phyloP scores from a whole-genome alignment of 1,140 invertebrate genomes.

The Riptortus pedestris region DNA sequence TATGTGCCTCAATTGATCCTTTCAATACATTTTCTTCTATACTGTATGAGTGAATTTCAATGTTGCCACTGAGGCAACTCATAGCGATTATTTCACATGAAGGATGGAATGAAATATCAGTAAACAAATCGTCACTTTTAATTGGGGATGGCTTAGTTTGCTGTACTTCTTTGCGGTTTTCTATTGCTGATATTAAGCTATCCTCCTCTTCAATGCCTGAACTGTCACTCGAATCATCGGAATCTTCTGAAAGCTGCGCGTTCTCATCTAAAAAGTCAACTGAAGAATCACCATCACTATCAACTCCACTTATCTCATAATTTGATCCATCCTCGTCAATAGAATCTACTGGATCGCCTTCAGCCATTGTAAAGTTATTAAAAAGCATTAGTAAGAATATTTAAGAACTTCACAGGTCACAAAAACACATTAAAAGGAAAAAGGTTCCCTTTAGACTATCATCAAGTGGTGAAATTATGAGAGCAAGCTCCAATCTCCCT shows the following conservation, averaged over 20 bases:
- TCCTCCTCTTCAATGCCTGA: background rate
- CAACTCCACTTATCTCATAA: background rate
- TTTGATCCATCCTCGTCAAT: background rate
- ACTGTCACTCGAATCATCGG: background rate
- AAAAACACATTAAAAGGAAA: no score
- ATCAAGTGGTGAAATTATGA: no score
- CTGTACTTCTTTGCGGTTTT: background rate
- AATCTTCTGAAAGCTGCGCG: background rate
- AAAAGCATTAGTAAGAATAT: no score
- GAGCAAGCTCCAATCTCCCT: no score
- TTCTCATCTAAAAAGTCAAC: background rate
- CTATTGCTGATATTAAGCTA: background rate
- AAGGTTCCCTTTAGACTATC: no score
- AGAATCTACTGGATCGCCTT: background rate
- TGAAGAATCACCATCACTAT: background rate
- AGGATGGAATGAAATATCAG: conserved; percentile 4
- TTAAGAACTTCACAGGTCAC: no score
- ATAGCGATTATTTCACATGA: background rate
- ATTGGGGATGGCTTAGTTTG: background rate
- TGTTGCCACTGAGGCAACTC: conserved; percentile 5
- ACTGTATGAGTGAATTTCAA: background rate
- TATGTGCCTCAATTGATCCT: background rate
- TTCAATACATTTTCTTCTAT: background rate
- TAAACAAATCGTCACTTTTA: conserved; percentile 6
- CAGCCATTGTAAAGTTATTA: background rate